Base-by-base conservation (phyloP, 2,888 invertebrate genomes). In the Diadromus collaris region DNA sequence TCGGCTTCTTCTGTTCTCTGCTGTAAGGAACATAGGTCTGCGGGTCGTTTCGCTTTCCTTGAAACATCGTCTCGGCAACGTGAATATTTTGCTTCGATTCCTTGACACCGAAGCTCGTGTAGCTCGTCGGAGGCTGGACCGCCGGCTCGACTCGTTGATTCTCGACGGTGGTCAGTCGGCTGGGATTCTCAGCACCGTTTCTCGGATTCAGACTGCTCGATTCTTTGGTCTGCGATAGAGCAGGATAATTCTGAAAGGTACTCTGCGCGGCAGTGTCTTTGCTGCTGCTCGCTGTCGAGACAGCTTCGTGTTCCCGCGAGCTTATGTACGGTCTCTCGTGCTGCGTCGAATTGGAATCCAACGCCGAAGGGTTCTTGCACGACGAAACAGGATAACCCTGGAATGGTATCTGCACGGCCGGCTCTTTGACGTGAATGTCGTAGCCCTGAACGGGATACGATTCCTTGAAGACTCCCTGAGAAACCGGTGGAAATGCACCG, bases 1-100 rank as follows among this genome's bases (percentile, higher is more conserved):
- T 72, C 6, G 79, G 63, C 34, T 87, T 88, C 56, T 88, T 84
- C 7, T 79, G 51, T 3, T 88, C 87, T 69, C 88, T 86, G 4
- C 84, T 79, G 68, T 88, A 89, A 6, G 85, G 81, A 61, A 81
- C 82, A 29, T 87, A 81, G 76, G 74, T 81, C 67, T 87, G 85
- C 21, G 84, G 19, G 21, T 87, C 86, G 0, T 83, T 83, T 5
- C 85, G 72, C 64, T 89, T 89, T 38, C 82, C 83, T 21, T 85
- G 86, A 73, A 87, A 88, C 68, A 86, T 83, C 16, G 80, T 77
- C 32, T 85, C 83, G 6, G 75, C 54, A 32, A 58, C 41, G 58
- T 70, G 54, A 19, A 63, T 32, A 56, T 73, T 61, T 38, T 70
- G 68, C 16, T 77, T 79, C 4, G 77, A 19, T 56, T 74, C 75